Evolutionary conservation across 2,888 invertebrate genomes (phyloP).

Genomic region (Ophioninae sp.): DNA sequence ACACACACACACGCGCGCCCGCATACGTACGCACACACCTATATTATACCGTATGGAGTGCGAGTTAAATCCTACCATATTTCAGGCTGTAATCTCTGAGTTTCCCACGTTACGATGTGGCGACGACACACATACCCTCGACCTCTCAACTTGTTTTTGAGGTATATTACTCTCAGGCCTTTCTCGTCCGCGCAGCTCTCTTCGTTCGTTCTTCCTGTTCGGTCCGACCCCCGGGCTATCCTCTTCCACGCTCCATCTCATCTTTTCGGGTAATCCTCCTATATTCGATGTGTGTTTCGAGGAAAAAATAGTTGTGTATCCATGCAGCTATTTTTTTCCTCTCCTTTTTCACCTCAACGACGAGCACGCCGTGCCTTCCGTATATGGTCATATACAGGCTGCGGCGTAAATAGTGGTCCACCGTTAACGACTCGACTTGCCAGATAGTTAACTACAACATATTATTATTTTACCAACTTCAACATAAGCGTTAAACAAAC

Average conservation of each 20-base stretch:
- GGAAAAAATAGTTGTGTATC: not conserved
- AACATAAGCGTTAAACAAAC: too few species aligned
- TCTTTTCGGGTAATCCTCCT: constrained; percentile 28
- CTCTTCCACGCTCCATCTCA: not conserved
- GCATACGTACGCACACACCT: not conserved
- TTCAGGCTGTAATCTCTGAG: constrained; percentile 46
- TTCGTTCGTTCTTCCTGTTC: constrained; percentile 32
- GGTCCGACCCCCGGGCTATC: constrained; percentile 30
- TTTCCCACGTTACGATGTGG: constrained; percentile 61
- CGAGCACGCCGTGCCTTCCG: not conserved
- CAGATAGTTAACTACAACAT: too few species aligned
- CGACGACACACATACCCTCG: constrained; percentile 48
- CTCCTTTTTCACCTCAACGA: constrained; percentile 23
- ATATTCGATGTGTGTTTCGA: not conserved
- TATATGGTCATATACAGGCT: not conserved
- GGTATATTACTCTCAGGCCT: constrained; percentile 59
- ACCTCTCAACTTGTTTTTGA: constrained; percentile 61
- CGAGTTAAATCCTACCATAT: constrained; percentile 17
- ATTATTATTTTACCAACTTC: too few species aligned
- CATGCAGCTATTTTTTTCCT: constrained; percentile 9
- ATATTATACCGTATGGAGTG: not conserved
- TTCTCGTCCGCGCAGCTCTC: constrained; percentile 55
- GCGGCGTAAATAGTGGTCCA: too few species aligned
- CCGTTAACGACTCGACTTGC: too few species aligned
- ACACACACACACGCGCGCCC: too few species aligned